A percentile compares a stretch with the other conserved stretches of the same genome.
These are phyloP conservation scores for Sicus ferrugineus DNA, from an alignment of 2,888 invertebrate species.

Conservation along the genomic window DNA sequence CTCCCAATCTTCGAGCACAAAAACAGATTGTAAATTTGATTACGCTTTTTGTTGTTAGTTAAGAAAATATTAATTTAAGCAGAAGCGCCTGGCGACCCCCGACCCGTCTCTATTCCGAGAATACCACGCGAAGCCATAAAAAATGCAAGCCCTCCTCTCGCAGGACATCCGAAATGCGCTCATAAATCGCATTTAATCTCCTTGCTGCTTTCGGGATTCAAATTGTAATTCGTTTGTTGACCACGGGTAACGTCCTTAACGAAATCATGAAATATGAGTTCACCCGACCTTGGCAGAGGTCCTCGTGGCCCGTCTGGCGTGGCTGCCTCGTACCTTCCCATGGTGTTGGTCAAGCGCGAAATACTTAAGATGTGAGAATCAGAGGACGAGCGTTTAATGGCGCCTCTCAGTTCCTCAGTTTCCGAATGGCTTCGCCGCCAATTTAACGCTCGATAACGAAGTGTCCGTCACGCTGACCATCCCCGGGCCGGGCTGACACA, in stretches of 20 bases:
- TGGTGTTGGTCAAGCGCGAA: constrained; percentile 41
- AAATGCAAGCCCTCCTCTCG: background rate
- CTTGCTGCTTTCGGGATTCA: constrained; percentile 20
- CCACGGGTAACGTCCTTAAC: background rate
- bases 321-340: background rate
- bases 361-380: constrained; percentile 42
- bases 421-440: constrained; percentile 22
- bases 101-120: background rate
- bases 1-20: too few relatives aligned
- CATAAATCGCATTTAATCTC: constrained; percentile 34
- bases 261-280: constrained; percentile 43
- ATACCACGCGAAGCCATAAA: constrained; percentile 7
- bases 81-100: too few relatives aligned
- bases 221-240: constrained; percentile 39
- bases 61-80: too few relatives aligned
- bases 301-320: constrained; percentile 7
- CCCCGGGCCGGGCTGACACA: constrained; percentile 30
- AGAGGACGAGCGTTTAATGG: constrained; percentile 3
- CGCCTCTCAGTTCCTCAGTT: background rate
- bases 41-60: too few relatives aligned
- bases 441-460: constrained; percentile 36
- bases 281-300: constrained; percentile 14
- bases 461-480: constrained; percentile 41
- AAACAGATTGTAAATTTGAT: too few relatives aligned
- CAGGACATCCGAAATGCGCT: constrained; percentile 7